phyloP scores from a whole-genome alignment of 92 coral and sea anemone genomes.

The Isaurus tuberculatus region DNA sequence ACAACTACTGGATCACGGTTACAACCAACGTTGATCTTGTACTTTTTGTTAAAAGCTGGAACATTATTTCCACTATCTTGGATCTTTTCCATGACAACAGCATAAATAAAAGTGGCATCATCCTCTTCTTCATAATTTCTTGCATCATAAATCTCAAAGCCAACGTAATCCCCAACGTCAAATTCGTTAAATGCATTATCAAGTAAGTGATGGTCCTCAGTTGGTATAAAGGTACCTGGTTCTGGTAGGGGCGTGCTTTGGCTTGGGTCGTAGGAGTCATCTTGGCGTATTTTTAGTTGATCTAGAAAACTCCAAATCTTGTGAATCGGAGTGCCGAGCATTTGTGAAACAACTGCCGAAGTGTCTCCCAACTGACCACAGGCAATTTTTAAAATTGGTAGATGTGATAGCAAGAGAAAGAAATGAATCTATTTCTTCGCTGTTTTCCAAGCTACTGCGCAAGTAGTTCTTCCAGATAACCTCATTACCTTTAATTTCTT shows the following conservation, averaged over 20 bases:
- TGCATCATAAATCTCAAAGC: constrained; percentile 61
- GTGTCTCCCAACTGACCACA: constrained; percentile 46
- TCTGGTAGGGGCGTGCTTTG: constrained; percentile 43
- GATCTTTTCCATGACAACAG: constrained; percentile 57
- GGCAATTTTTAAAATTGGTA: constrained; percentile 34
- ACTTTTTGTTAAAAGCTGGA: constrained; percentile 24
- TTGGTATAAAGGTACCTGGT: constrained; percentile 68
- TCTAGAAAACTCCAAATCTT: constrained; percentile 60
- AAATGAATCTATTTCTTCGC: background rate
- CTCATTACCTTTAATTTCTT: constrained; percentile 18
- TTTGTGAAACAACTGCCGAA: constrained; percentile 26
- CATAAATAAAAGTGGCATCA: constrained; percentile 66
- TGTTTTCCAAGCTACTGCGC: background rate
- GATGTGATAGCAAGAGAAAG: constrained; percentile 22
- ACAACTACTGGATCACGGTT: constrained; percentile 53
- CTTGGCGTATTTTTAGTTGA: constrained; percentile 50
- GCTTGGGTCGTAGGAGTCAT: constrained; percentile 44
- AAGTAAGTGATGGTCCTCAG: constrained; percentile 54
- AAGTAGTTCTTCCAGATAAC: constrained; percentile 23
- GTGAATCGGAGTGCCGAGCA: constrained; percentile 44
- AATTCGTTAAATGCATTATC: constrained; percentile 60
- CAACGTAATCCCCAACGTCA: constrained; percentile 67
- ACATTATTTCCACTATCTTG: background rate
- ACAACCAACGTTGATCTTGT: constrained; percentile 64
- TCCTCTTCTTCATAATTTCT: constrained; percentile 47